Base-by-base conservation (phyloP, 1,140 invertebrate genomes). In the Apis mellifera region DNA sequence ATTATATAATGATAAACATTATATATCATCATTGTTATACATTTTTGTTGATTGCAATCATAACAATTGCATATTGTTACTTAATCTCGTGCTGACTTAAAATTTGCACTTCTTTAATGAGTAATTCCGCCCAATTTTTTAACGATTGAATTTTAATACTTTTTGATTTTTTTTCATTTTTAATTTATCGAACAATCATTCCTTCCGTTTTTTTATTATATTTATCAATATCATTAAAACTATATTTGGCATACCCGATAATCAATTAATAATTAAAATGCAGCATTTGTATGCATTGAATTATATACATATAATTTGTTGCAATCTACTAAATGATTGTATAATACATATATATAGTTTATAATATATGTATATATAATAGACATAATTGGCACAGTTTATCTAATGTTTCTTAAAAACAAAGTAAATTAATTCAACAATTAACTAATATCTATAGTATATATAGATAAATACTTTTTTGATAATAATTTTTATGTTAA, bases 321-420 rank as follows among this genome's bases (percentile, higher is more conserved):
- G 73, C 57, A 23, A 72, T 76, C 74, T 62, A 65, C 73, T 52
- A 21, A 78, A 57, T 65, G 59, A 26, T 78, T 76, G 68, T 69
- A 55, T 59, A 76, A 82, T 32, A 57, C 65, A 55, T 26, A 11
- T n/a, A 19, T 55, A 23, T n/a, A 9, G 32, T 32, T 32, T 65
- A 13, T 50, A 73, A 52, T 19, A 11, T 17, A 32, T 13, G 71
- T 52, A 42, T 23, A 19, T 73, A 26, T 19, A 50, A 13, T 26
- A 64, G 57, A 65, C 9, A 32, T 26, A 32, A 19, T 17, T 32
- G 26, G 42, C 32, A 21, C 19, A n/a, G 7, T 76, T 54, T n/a
- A 4, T 17, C 9, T 42, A 66, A 75, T 62, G 4, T 23, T 42
- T 26, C 15, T 7, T 12, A 8, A n/a, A n/a, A 17, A n/a, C 1